A percentile compares a stretch with the other conserved stretches of the same genome.
phyloP scores from a whole-genome alignment of 2,797 vertebrate species.

The Agapornis canus region DNA sequence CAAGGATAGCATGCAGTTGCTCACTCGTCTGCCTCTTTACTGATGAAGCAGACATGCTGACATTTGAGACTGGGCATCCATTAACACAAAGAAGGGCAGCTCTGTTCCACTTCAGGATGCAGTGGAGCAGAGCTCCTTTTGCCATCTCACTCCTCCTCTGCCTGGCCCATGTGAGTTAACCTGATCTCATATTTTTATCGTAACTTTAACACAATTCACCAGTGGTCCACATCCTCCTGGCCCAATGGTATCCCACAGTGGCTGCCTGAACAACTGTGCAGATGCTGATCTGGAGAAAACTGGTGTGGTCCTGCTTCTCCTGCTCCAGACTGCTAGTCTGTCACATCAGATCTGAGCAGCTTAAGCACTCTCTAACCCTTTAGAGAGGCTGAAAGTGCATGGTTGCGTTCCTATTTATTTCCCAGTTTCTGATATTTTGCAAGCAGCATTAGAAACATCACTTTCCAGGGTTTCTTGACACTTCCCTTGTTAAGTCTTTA shows the following conservation, averaged over 20 bases:
- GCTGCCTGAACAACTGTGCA: background rate
- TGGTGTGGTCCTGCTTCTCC: rapidly evolving
- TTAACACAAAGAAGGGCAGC: background rate
- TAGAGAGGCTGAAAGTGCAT: background rate
- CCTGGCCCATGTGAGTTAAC: rapidly evolving
- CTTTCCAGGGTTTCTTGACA: background rate
- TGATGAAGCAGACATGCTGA: background rate
- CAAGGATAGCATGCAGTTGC: background rate
- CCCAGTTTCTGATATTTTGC: background rate
- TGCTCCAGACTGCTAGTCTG: background rate
- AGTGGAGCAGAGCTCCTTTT: background rate
- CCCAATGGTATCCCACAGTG: rapidly evolving
- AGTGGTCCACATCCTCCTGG: background rate
- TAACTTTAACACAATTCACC: rapidly evolving
- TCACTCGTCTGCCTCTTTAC: background rate
- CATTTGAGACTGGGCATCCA: background rate
- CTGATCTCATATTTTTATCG: background rate
- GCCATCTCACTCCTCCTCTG: background rate
- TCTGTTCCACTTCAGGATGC: rapidly evolving
- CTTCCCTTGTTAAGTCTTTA: background rate
- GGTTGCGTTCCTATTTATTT: background rate
- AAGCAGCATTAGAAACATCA: background rate
- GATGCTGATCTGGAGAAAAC: background rate
- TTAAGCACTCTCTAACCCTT: background rate
- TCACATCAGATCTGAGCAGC: background rate